These are phyloP conservation scores for Channa argus DNA, from an alignment of 2,113 vertebrate species.

Conservation along the genomic window DNA sequence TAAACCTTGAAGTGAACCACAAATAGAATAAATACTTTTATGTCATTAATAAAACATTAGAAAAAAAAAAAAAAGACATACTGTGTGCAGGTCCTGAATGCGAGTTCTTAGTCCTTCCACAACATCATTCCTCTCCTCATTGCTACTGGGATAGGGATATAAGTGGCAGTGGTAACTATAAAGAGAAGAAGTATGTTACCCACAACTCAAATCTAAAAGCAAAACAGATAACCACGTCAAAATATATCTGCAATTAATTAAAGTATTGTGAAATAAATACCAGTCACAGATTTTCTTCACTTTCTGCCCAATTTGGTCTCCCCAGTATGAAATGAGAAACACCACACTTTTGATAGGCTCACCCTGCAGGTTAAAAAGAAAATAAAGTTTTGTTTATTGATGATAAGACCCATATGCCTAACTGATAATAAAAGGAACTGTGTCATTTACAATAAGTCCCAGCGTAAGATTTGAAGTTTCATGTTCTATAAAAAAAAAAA, in stretches of 20 bases:
- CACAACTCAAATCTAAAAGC: neutral
- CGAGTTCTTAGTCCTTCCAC: conserved; percentile 90
- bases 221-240: neutral
- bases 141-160: conserved; percentile 92
- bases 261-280: conserved; percentile 79
- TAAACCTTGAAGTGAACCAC: conserved; percentile 9
- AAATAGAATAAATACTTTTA: neutral
- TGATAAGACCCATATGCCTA: neutral
- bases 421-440: neutral
- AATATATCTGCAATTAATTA: neutral
- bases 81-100: conserved; percentile 93
- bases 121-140: conserved; percentile 89
- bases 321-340: conserved; percentile 97
- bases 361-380: conserved; percentile 79
- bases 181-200: conserved; percentile 28
- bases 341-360: conserved; percentile 91
- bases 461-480: neutral
- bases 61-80: conserved; percentile 68
- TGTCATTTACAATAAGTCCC: neutral
- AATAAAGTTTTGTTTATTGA: neutral
- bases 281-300: conserved; percentile 99
- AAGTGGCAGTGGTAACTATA: conserved; percentile 94
- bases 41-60: conserved; percentile 25
- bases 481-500: neutral
- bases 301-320: conserved; percentile 97